These are phyloP conservation scores for Megalops cyprinoides DNA, from an alignment of 2,797 vertebrate genomes.

Conservation along the genomic window DNA sequence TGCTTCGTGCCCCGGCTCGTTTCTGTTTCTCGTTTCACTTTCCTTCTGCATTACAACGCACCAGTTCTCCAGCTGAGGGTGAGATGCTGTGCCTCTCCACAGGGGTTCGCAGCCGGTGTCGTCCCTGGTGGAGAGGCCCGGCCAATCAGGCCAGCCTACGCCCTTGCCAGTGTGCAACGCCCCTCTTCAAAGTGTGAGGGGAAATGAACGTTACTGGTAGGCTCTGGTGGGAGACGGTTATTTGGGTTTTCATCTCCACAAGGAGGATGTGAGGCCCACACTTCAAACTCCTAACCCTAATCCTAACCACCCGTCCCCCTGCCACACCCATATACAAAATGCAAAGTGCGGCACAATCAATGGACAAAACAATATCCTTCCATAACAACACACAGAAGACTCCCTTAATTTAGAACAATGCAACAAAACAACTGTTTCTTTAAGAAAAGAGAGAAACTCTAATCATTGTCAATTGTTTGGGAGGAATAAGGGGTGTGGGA, in stretches of 20 bases:
- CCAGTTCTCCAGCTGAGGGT: neutral
- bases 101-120: too few relatives aligned
- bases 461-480: neutral
- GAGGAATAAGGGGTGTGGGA: neutral
- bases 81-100: too few relatives aligned
- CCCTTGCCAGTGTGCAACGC: neutral
- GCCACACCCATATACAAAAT: slow-evolving; percentile 3
- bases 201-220: neutral
- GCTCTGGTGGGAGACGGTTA: neutral
- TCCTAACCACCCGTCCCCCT: too few relatives aligned
- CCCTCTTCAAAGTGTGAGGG: neutral
- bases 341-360: neutral
- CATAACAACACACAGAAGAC: neutral
- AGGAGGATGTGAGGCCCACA: neutral
- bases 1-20: neutral
- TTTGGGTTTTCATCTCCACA: slow-evolving; percentile 6
- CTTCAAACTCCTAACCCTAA: too few relatives aligned
- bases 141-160: neutral
- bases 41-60: neutral
- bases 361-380: slow-evolving; percentile 24
- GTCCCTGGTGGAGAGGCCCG: neutral
- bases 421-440: slow-evolving; percentile 22
- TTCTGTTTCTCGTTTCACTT: neutral
- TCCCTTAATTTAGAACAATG: slow-evolving; percentile 23
- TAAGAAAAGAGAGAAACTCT: neutral